A percentile compares a stretch with the other conserved stretches of the same genome.
Evolutionary conservation across 2,888 invertebrate species (phyloP).

Genomic region (Tryphoninae sp.): DNA sequence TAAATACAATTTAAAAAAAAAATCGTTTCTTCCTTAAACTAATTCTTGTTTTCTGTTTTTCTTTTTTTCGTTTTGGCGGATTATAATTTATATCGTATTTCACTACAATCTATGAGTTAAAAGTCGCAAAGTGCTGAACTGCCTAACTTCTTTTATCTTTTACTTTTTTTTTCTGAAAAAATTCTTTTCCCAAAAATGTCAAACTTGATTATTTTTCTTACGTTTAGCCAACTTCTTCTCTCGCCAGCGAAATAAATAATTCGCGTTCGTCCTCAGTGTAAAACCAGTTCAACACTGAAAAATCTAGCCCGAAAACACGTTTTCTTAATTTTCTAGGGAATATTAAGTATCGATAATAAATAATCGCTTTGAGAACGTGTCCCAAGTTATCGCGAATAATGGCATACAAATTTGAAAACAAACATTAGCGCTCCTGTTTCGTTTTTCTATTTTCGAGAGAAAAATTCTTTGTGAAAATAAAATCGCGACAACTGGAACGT

Average conservation of each 20-base stretch:
- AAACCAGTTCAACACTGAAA: constrained; percentile 56
- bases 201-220: background rate
- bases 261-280: constrained; percentile 35
- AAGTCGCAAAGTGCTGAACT: constrained; percentile 48
- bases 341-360: constrained; percentile 23
- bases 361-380: too few species aligned
- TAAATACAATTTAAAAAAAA: constrained; percentile 30
- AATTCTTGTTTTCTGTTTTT: constrained; percentile 16
- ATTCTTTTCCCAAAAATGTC: background rate
- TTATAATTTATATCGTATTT: constrained; percentile 37
- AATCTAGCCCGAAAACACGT: constrained; percentile 30
- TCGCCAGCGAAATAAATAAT: constrained; percentile 54
- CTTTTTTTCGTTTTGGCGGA: background rate
- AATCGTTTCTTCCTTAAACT: constrained; percentile 57
- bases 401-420: too few species aligned
- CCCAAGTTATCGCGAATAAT: too few species aligned
- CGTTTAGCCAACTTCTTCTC: constrained; percentile 1
- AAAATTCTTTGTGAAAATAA: background rate
- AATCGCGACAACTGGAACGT: background rate
- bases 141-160: constrained; percentile 7
- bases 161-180: constrained; percentile 18
- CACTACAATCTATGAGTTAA: constrained; percentile 32
- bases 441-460: too few species aligned
- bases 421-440: too few species aligned
- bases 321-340: constrained; percentile 31